phyloP scores from a whole-genome alignment of 2,113 vertebrate species.

The Alethe castanea region DNA sequence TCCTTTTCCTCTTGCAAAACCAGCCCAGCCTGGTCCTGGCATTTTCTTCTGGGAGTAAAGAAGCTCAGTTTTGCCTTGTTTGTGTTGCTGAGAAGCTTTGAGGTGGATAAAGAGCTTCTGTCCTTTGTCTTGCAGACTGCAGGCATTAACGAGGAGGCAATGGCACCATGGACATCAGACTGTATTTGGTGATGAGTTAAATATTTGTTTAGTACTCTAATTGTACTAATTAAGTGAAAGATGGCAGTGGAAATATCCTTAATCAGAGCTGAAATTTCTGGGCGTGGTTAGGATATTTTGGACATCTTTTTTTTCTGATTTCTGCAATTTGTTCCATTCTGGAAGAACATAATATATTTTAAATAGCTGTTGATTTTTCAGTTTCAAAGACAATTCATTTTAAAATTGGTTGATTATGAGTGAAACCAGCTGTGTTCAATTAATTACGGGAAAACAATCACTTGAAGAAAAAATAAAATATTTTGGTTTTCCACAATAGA shows the following conservation, averaged over 20 bases:
- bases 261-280: background rate
- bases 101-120: background rate
- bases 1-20: background rate
- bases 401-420: background rate
- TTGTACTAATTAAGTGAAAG: background rate
- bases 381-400: background rate
- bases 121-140: background rate
- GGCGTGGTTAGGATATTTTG: background rate
- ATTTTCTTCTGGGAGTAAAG: background rate
- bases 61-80: background rate
- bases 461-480: background rate
- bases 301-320: background rate
- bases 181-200: background rate
- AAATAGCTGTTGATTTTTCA: background rate
- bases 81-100: background rate
- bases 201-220: background rate
- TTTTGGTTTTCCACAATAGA: background rate
- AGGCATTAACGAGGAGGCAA: background rate
- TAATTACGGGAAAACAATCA: background rate
- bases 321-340: background rate
- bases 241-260: background rate
- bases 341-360: background rate
- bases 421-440: background rate
- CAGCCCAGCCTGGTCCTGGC: background rate
- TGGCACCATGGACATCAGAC: background rate